These are phyloP conservation scores for Neodon shergylaensis DNA, from an alignment of 2,113 vertebrate species.

Conservation along the genomic window DNA sequence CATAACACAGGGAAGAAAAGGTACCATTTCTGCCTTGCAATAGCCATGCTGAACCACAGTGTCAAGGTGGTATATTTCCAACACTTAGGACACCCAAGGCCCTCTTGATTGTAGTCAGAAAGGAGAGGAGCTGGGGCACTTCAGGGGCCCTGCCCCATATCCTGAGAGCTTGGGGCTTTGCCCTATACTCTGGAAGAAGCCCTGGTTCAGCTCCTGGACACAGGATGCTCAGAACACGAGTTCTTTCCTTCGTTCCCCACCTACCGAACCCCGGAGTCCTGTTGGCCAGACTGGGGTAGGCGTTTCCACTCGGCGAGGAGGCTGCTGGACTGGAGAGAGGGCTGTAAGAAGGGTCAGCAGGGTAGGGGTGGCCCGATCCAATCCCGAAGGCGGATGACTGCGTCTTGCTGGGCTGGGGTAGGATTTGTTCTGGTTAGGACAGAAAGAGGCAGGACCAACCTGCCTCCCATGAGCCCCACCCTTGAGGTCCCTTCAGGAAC, in stretches of 20 bases:
- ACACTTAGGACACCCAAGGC: neutral
- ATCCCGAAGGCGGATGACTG: conserved; percentile 98
- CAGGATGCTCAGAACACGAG: neutral
- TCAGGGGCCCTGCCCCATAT: neutral
- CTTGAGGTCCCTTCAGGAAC: neutral
- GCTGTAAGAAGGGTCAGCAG: conserved; percentile 96
- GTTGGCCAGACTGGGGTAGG: conserved; percentile 96
- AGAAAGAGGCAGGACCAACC: neutral
- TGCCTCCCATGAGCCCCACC: neutral
- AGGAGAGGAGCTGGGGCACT: neutral
- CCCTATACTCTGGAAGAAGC: neutral
- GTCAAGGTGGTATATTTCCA: neutral
- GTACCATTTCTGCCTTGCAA: neutral
- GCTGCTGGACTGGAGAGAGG: conserved; percentile 97
- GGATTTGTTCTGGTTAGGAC: conserved; percentile 84
- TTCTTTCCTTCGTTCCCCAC: conserved; percentile 30
- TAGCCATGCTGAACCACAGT: neutral
- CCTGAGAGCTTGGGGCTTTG: neutral
- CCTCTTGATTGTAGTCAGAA: neutral
- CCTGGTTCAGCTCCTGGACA: neutral
- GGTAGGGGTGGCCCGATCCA: conserved; percentile 96
- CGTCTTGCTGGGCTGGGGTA: conserved; percentile 93
- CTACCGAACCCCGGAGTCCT: conserved; percentile 95
- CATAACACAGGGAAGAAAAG: no score
- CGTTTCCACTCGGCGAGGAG: conserved; percentile 96